Conservation (phyloP, 2,797 vertebrate genomes). For the Rhynchotus rufescens region DNA sequence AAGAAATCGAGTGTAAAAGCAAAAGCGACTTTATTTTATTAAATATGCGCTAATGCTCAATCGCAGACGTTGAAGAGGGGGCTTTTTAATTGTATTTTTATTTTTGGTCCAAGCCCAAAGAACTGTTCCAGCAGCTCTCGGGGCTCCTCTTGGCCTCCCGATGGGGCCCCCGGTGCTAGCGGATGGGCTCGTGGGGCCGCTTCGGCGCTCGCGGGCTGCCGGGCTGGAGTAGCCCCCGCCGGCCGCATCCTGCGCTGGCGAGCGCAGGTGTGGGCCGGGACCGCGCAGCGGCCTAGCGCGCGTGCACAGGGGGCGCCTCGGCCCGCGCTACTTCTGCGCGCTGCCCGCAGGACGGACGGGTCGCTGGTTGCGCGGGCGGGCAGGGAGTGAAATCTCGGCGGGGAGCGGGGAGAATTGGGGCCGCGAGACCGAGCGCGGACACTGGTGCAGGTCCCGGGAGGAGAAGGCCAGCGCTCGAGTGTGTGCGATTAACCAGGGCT, state of each 20-base stretch:
- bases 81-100: too few relatives aligned
- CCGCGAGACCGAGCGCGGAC: not conserved
- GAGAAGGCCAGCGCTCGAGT: not conserved
- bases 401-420: too few relatives aligned
- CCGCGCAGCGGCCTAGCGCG: not conserved
- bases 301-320: too few relatives aligned
- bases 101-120: accelerated
- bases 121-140: not conserved
- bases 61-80: not conserved
- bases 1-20: not conserved
- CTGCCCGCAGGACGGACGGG: too few relatives aligned
- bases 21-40: not conserved
- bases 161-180: too few relatives aligned
- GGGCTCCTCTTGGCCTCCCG: not conserved
- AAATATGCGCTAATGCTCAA: not conserved
- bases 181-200: not conserved
- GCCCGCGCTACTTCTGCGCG: too few relatives aligned
- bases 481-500: not conserved
- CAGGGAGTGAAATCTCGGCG: too few relatives aligned
- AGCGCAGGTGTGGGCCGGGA: not conserved
- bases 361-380: too few relatives aligned
- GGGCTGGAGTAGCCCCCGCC: not conserved
- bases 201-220: too few relatives aligned
- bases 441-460: not conserved
- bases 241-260: not conserved